phyloP scores from a whole-genome alignment of 2,888 invertebrate genomes.

The Melitaea athalia region DNA sequence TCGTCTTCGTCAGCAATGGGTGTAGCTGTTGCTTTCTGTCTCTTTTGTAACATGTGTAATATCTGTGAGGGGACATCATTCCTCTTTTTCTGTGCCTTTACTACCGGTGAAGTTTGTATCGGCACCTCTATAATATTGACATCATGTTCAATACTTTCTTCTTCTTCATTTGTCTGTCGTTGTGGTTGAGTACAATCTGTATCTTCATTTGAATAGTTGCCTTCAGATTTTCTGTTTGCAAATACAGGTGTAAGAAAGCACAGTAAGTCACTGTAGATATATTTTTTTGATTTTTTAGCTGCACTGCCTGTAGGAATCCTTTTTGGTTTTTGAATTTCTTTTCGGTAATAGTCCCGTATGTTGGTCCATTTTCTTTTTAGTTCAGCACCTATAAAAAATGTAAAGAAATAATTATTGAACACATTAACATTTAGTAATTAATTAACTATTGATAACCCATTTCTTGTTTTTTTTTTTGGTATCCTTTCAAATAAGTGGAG shows the following conservation, averaged over 20 bases:
- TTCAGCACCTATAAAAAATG: too few relatives aligned
- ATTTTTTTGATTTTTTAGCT: slow-evolving; percentile 32
- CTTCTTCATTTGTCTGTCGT: slow-evolving; percentile 4
- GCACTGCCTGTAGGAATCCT: slow-evolving; percentile 31
- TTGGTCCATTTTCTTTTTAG: slow-evolving; percentile 36
- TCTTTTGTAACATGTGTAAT: slow-evolving; percentile 3
- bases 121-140: slow-evolving; percentile 10
- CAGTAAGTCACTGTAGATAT: slow-evolving; percentile 28
- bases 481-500: too few relatives aligned
- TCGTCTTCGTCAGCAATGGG: slow-evolving; percentile 21
- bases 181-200: slow-evolving; percentile 17
- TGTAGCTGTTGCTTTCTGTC: neutral
- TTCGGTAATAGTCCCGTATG: slow-evolving; percentile 33
- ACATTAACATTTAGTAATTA: too few relatives aligned
- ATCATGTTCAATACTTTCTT: slow-evolving; percentile 18
- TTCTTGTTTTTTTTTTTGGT: too few relatives aligned
- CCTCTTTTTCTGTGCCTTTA: too few relatives aligned
- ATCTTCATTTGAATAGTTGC: slow-evolving; percentile 13
- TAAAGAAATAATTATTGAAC: too few relatives aligned
- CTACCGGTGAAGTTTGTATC: slow-evolving; percentile 1
- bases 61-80: too few relatives aligned
- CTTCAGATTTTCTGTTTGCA: slow-evolving; percentile 19
- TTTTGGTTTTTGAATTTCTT: slow-evolving; percentile 32
- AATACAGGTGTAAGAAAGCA: slow-evolving; percentile 33
- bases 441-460: too few relatives aligned